Conservation (phyloP, 2,113 vertebrate genomes). For the Anhinga rufa region DNA sequence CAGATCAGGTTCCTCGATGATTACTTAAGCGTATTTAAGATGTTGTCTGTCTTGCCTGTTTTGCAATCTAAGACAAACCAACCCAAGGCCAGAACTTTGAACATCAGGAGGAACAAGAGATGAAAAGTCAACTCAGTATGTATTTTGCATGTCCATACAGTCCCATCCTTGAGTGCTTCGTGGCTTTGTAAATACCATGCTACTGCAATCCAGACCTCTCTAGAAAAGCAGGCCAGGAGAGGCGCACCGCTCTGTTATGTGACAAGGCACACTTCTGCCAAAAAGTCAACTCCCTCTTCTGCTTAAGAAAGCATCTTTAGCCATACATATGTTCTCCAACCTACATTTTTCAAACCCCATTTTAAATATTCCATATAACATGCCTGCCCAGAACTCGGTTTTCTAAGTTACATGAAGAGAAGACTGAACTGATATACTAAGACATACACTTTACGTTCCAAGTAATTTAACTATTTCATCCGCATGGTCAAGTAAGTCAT, state of each 20-base stretch:
- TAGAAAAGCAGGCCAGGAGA: neutral
- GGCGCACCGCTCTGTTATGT: fast-evolving
- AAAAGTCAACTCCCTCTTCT: neutral
- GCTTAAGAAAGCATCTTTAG: neutral
- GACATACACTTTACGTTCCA: neutral
- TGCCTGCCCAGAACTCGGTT: neutral
- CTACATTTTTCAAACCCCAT: neutral
- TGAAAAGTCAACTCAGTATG: neutral
- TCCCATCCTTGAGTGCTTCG: neutral
- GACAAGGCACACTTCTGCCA: neutral
- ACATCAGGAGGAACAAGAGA: neutral
- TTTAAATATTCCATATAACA: neutral
- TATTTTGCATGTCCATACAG: neutral
- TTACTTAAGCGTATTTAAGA: neutral
- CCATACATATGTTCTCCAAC: fast-evolving
- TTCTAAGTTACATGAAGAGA: neutral
- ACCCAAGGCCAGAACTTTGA: neutral
- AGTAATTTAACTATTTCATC: neutral
- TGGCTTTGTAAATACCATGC: neutral
- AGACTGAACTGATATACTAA: neutral
- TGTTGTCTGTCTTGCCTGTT: neutral
- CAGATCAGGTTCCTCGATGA: fast-evolving
- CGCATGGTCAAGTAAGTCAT: neutral
- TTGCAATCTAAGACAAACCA: neutral
- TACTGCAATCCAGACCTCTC: neutral